Conservation (phyloP, 2,797 vertebrate species). For the Moxostoma hubbsi region DNA sequence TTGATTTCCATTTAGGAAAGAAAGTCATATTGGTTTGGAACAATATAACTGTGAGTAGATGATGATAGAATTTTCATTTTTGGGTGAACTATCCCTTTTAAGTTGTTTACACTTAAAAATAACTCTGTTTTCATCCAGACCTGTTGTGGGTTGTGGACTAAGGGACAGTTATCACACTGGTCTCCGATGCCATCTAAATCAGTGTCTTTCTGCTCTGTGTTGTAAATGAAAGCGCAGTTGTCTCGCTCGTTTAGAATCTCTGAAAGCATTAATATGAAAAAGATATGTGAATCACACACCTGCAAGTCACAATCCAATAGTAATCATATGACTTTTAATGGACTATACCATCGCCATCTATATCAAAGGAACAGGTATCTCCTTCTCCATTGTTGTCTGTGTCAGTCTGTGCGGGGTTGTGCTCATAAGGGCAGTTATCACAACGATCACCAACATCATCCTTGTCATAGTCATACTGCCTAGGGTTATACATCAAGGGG, state of each 20-base stretch:
- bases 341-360: constrained; percentile 90
- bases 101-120: background rate
- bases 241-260: constrained; percentile 91
- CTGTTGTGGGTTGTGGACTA: constrained; percentile 94
- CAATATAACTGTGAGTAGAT: too few species aligned
- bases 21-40: too few species aligned
- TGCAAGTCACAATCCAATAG: background rate
- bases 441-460: constrained; percentile 94
- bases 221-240: constrained; percentile 94
- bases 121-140: constrained; percentile 65
- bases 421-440: constrained; percentile 94
- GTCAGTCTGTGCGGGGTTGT: constrained; percentile 92
- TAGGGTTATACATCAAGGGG: constrained; percentile 92
- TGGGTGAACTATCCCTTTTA: background rate
- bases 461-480: constrained; percentile 91
- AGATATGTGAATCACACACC: background rate
- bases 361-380: constrained; percentile 94
- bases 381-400: constrained; percentile 93
- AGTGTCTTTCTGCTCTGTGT: constrained; percentile 93
- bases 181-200: constrained; percentile 95
- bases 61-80: too few species aligned
- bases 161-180: constrained; percentile 95
- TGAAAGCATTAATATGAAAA: constrained; percentile 53
- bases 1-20: too few species aligned
- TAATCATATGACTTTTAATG: too few species aligned